These are phyloP conservation scores for Oceanodroma tethys DNA, from an alignment of 2,113 vertebrate species.

Conservation along the genomic window DNA sequence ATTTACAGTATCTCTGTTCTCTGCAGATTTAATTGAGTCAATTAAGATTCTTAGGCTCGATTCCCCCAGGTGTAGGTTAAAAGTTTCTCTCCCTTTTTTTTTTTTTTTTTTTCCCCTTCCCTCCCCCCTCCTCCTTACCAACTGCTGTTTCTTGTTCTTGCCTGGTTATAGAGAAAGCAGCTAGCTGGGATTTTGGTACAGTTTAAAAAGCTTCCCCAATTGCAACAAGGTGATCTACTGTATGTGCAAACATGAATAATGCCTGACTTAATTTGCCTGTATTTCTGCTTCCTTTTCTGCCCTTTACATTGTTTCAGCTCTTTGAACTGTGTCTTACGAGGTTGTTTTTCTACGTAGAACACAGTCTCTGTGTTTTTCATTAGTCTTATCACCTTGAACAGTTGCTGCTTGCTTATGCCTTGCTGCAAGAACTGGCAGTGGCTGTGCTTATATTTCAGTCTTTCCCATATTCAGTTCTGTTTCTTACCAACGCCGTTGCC, in stretches of 20 bases:
- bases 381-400: not conserved
- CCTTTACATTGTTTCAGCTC: not conserved
- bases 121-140: not conserved
- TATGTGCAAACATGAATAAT: not conserved
- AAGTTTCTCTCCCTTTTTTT: not conserved
- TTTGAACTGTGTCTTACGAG: not conserved
- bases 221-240: not conserved
- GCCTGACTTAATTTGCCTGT: not conserved
- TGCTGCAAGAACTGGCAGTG: not conserved
- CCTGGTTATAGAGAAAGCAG: not conserved
- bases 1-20: conserved; percentile 56
- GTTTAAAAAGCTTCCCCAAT: not conserved
- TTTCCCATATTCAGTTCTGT: not conserved
- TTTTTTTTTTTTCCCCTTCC: too few species aligned
- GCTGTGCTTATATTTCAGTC: not conserved
- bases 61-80: conserved; percentile 26
- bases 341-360: not conserved
- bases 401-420: not conserved
- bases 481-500: not conserved
- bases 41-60: conserved; percentile 37
- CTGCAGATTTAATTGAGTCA: conserved; percentile 57
- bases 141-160: not conserved
- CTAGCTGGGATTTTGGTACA: not conserved
- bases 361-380: not conserved
- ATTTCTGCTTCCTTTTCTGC: not conserved